Conservation (phyloP, 2,888 invertebrate species). For the Cynaeus angustus region DNA sequence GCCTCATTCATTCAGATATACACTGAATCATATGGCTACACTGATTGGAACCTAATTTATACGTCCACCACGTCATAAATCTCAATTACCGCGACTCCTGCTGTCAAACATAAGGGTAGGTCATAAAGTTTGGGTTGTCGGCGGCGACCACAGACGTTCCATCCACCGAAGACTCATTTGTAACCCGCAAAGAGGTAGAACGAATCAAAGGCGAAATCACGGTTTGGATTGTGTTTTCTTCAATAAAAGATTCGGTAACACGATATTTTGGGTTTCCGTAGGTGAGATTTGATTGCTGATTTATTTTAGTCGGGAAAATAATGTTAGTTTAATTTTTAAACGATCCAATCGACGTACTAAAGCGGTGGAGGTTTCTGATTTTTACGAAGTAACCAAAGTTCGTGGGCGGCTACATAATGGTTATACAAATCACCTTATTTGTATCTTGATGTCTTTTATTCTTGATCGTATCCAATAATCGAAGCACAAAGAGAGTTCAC, state of each 20-base stretch:
- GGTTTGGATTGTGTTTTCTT: not conserved
- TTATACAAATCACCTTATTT: slow-evolving; percentile 4
- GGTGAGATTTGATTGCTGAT: not conserved
- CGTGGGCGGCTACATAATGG: slow-evolving; percentile 1
- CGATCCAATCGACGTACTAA: not conserved
- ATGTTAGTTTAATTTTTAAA: not conserved
- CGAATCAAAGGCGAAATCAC: not conserved
- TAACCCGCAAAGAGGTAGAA: not conserved
- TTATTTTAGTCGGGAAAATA: not conserved
- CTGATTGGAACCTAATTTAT: slow-evolving; percentile 63
- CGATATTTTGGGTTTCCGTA: not conserved
- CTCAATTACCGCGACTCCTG: slow-evolving; percentile 45
- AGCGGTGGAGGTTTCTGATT: not conserved
- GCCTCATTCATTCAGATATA: slow-evolving; percentile 59
- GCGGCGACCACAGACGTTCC: slow-evolving; percentile 7
- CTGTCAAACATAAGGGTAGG: slow-evolving; percentile 45
- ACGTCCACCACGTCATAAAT: slow-evolving; percentile 47
- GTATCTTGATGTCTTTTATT: not conserved
- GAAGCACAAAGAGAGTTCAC: too few species aligned
- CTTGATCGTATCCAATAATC: not conserved
- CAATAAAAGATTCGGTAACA: not conserved
- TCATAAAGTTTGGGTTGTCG: slow-evolving; percentile 12
- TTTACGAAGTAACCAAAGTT: not conserved
- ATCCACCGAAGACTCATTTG: slow-evolving; percentile 4
- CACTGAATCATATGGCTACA: slow-evolving; percentile 55